Evolutionary conservation across 1,140 invertebrate species (phyloP), one percentile per base, ranked within the genome.

Genomic region (Solenopsis fugax): DNA sequence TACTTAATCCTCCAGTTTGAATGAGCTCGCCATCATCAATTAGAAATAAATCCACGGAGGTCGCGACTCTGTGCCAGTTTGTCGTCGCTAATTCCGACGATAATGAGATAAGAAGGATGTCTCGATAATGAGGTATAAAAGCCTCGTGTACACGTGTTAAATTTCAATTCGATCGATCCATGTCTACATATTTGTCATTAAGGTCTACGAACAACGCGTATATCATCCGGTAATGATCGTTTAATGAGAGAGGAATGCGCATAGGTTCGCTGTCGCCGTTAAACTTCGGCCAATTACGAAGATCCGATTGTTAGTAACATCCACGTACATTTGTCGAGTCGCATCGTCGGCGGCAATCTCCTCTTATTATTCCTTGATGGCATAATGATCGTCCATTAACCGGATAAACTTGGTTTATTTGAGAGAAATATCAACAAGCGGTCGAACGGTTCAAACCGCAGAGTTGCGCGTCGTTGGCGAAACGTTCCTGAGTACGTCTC

Each of bases 341-440:
- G 45, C 54, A 62, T 84, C 80, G 69, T 81, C 65, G 78, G n/a
- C 77, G 18, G 80, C 54, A 73, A 62, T 84, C 69, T 84, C 29
- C 29, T 37, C 54, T 58, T 67, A 73, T 82, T 82, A 82, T 82
- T 72, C 41, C 52, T 73, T 48, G 54, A 82, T 73, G 41, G 52
- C 41, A 62, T 84, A 84, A 84, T 60, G 80, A 84, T 50, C 24
- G 54, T 60, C 37, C 80, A 60, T 84, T 84, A 84, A 73, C 37
- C 18, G 78, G 37, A 58, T 82, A 84, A 60, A 84, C 69, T 21
- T 45, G 24, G 41, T 84, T 84, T 84, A 62, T 73, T 73, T 73
- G 50, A 73, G 52, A 84, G 69, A 75, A 82, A 60, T 82, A 82
- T 48, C 37, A 48, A 60, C 52, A 45, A 34, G 41, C 24, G 16